phyloP scores from a whole-genome alignment of 2,113 vertebrate genomes.

The Pseudopodoces humilis region DNA sequence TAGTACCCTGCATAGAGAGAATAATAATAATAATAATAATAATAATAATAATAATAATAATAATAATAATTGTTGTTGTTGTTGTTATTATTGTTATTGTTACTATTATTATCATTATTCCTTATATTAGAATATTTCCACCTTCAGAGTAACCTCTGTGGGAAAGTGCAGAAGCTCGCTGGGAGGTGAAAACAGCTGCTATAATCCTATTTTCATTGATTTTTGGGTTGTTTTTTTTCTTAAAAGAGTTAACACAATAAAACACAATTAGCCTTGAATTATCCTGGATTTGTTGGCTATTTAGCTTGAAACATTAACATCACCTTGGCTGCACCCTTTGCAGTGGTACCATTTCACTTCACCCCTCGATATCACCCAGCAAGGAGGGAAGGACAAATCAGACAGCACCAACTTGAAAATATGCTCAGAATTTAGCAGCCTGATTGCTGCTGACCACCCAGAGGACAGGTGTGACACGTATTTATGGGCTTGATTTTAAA shows the following conservation, averaged over 20 bases:
- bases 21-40: not conserved
- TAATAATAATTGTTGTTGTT: too few species aligned
- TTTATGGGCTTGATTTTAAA: slow-evolving; percentile 43
- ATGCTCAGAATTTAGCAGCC: not conserved
- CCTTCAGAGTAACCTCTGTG: not conserved
- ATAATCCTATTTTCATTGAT: not conserved
- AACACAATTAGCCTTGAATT: not conserved
- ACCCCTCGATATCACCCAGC: not conserved
- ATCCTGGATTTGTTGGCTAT: not conserved
- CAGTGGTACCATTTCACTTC: not conserved
- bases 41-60: too few species aligned
- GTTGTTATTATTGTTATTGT: not conserved
- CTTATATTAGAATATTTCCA: not conserved
- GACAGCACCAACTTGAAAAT: not conserved
- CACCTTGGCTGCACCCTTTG: not conserved
- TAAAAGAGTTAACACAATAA: not conserved
- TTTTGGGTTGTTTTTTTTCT: not conserved
- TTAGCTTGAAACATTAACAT: not conserved
- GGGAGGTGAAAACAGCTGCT: not conserved
- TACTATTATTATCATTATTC: not conserved
- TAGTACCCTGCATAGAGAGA: not conserved
- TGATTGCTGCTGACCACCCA: slow-evolving; percentile 24
- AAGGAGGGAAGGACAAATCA: not conserved
- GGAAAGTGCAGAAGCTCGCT: not conserved
- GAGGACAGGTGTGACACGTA: slow-evolving; percentile 12